These are phyloP conservation scores for Cetoscarus ocellatus DNA, from an alignment of 2,797 vertebrate genomes.

Conservation along the genomic window DNA sequence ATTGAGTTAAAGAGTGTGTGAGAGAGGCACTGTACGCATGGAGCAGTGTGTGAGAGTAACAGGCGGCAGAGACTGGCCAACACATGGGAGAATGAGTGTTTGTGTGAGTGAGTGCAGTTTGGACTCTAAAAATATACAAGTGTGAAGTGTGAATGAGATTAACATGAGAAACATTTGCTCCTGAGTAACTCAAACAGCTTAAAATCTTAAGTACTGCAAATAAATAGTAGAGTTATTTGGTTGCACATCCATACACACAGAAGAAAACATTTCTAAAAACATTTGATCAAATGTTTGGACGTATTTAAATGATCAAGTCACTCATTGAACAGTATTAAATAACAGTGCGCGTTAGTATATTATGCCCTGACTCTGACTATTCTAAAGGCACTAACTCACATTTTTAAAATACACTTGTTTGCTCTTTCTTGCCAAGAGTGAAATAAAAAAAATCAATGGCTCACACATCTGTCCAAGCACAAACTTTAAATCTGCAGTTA, in stretches of 20 bases:
- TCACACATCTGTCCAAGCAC: neutral
- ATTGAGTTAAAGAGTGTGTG: conserved; percentile 24
- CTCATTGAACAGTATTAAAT: conserved; percentile 30
- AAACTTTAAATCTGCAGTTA: too few relatives aligned
- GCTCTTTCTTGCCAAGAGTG: neutral
- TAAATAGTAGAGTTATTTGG: conserved; percentile 37
- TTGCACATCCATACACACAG: conserved; percentile 14
- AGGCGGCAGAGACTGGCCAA: conserved; percentile 9
- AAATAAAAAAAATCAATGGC: neutral
- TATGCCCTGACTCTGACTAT: neutral
- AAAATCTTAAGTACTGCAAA: conserved; percentile 34
- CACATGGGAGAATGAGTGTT: conserved; percentile 25
- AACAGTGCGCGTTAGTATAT: conserved; percentile 1
- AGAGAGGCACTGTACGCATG: conserved; percentile 4
- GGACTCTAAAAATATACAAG: conserved; percentile 47
- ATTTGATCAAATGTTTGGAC: conserved; percentile 3
- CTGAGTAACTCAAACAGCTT: conserved; percentile 15
- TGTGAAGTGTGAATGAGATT: conserved; percentile 29
- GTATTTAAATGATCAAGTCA: conserved; percentile 10
- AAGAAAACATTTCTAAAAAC: conserved; percentile 12
- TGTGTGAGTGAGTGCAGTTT: neutral
- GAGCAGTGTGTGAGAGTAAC: conserved; percentile 8
- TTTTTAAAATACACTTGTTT: neutral
- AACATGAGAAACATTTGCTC: conserved; percentile 30
- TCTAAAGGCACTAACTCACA: neutral